These are phyloP conservation scores for Rhipidura dahli DNA, from an alignment of 2,113 vertebrate species.

Conservation along the genomic window DNA sequence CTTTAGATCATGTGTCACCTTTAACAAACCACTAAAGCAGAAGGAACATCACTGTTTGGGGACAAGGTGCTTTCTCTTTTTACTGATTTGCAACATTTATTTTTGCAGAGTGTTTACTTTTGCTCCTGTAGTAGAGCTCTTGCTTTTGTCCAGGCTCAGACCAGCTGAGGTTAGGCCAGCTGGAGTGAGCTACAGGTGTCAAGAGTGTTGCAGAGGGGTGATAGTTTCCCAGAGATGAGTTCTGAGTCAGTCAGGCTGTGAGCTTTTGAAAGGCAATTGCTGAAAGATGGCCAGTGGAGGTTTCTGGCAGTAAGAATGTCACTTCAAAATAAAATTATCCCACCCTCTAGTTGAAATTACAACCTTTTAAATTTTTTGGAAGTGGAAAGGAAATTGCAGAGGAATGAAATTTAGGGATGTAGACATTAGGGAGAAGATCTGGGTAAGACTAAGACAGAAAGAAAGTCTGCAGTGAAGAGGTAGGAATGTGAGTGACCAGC, in stretches of 20 bases:
- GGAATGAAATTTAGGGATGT: not conserved
- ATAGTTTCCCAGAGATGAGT: not conserved
- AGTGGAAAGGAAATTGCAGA: not conserved
- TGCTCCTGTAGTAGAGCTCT: not conserved
- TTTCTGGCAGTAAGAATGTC: not conserved
- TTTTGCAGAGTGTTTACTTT: not conserved
- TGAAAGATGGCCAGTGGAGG: not conserved
- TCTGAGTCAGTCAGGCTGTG: not conserved
- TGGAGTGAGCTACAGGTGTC: not conserved
- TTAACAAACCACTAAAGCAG: not conserved
- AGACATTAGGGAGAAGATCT: not conserved
- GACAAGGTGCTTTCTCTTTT: not conserved
- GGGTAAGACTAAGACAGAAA: not conserved
- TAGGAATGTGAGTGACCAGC: not conserved
- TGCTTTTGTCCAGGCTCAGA: not conserved
- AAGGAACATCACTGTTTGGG: not conserved
- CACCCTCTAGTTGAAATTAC: not conserved
- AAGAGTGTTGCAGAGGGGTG: accelerated
- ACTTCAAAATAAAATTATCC: not conserved
- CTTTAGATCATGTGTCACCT: not conserved
- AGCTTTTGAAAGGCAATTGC: not conserved
- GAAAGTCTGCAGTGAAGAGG: not conserved
- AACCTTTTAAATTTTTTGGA: not conserved
- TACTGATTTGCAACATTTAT: not conserved
- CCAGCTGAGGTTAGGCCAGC: not conserved